Evolutionary conservation across 2,797 vertebrate species (phyloP), one percentile per base, ranked within the genome.

Genomic region (Sparidentex hasta): DNA sequence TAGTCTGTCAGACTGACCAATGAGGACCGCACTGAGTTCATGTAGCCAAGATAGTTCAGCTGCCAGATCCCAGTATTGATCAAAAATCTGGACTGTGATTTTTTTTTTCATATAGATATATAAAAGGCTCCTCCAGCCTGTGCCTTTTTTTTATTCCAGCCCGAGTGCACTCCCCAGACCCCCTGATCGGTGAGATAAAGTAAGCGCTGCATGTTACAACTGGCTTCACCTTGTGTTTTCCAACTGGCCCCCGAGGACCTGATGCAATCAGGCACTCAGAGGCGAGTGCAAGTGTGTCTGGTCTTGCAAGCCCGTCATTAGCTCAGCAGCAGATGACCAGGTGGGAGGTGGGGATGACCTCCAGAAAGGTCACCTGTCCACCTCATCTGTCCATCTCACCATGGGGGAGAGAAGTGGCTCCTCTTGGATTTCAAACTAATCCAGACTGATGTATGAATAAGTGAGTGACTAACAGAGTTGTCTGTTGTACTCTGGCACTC

Each of bases 151-250:
- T 14, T 14, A 66, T 71, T 87, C 51, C 55, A 84, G 47, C 23
- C 61, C 27, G 50, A 78, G 62, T 51, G 29, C 41, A 47, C 16
- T 25, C 18, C 51, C 67, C 27, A 41, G 71, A 56, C 55, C 66
- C 11, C 65, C 70, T 80, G 88, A 88, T 69, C 82, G 76, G 73
- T n/a, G 73, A 85, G 85, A 88, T 82, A 88, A 90, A 78, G 82
- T 48, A 20, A 76, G 68, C 58, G 12, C 77, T 52, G 66, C 50
- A 16, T 69, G 76, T 71, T 84, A 51, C 21, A 17, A 51, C 78
- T 66, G 64, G 57, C 78, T 85, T 87, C 81, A 90, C 84, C 67
- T 84, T 84, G 86, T 88, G 84, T 90, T 92, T 93, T 86, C 64
- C 56, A 75, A 81, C 74, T 71, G 68, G 66, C 84, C 83, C 29